These are phyloP conservation scores for Elgaria multicarinata DNA, from an alignment of 2,113 vertebrate genomes.

Conservation along the genomic window DNA sequence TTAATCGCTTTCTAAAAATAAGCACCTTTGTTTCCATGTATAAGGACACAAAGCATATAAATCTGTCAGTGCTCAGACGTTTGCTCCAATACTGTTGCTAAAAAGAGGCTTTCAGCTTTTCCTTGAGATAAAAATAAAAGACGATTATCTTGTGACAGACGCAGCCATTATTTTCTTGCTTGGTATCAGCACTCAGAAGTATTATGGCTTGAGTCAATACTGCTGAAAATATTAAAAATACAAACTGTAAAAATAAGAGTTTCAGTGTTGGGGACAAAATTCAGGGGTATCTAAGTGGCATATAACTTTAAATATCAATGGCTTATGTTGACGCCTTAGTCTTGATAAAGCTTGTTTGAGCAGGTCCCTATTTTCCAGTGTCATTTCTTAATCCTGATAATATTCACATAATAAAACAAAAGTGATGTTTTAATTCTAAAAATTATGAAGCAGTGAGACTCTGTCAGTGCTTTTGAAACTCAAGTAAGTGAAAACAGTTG, in stretches of 20 bases:
- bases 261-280: background rate
- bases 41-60: background rate
- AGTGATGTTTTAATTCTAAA: background rate
- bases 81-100: background rate
- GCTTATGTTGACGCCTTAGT: background rate
- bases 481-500: background rate
- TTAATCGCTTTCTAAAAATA: conserved; percentile 38
- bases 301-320: background rate
- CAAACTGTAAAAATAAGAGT: background rate
- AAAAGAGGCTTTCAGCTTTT: background rate
- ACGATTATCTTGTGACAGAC: background rate
- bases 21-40: background rate
- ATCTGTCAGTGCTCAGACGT: background rate
- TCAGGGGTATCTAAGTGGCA: background rate
- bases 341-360: background rate
- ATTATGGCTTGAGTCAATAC: background rate
- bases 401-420: background rate
- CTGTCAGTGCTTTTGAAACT: background rate
- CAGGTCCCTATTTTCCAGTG: background rate
- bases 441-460: background rate
- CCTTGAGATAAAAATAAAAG: background rate
- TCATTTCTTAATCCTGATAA: background rate
- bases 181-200: background rate
- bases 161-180: background rate
- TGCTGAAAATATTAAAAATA: background rate